A percentile compares a stretch with the other conserved stretches of the same genome.
Conservation (phyloP, 2,888 invertebrate species). For the Schrankia costaestrigalis region DNA sequence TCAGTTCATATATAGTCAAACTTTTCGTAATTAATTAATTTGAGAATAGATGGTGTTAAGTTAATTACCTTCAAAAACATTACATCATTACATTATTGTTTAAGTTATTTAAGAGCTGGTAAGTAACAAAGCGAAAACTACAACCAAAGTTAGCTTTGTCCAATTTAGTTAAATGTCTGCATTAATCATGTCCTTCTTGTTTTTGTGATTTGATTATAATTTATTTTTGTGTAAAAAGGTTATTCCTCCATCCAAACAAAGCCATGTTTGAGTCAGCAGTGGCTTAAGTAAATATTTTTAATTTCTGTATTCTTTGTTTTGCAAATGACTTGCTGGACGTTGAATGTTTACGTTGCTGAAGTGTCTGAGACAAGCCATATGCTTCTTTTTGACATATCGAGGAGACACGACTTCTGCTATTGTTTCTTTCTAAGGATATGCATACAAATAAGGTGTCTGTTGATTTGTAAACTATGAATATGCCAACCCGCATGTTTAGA, state of each 20-base stretch:
- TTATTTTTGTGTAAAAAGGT: conserved; percentile 64
- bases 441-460: conserved; percentile 25
- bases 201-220: conserved; percentile 57
- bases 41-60: too few relatives aligned
- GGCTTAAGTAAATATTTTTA: conserved; percentile 76
- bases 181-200: conserved; percentile 25
- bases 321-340: conserved; percentile 67
- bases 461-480: conserved; percentile 15
- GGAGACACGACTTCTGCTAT: conserved; percentile 40
- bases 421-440: conserved; percentile 31
- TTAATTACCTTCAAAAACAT: too few relatives aligned
- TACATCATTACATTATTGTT: too few relatives aligned
- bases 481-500: conserved; percentile 16
- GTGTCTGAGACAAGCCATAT: conserved; percentile 62
- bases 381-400: conserved; percentile 46
- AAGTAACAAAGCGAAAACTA: too few relatives aligned
- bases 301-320: conserved; percentile 72
- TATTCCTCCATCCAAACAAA: conserved; percentile 67
- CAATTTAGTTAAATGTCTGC: conserved; percentile 15
- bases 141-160: too few relatives aligned
- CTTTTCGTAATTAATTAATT: too few relatives aligned
- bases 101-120: too few relatives aligned
- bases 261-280: conserved; percentile 67
- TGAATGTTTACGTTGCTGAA: conserved; percentile 60
- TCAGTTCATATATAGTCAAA: too few relatives aligned